Percentiles rank a stretch among this genome's conserved stretches.
Conservation (phyloP, 1,140 invertebrate genomes). For the Cheumatopsyche charites region DNA sequence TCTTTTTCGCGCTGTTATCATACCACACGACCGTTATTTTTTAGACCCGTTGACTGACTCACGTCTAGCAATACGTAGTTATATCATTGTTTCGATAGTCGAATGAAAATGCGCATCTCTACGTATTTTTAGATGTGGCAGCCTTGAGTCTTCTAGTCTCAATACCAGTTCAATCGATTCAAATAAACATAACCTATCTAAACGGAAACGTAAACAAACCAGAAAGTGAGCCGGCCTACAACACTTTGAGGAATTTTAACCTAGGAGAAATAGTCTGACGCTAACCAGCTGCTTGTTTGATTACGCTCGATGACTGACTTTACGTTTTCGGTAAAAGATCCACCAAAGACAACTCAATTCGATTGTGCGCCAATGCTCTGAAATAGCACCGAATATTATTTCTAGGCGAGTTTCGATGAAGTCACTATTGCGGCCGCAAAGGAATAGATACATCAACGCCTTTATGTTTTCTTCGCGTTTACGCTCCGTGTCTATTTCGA, state of each 20-base stretch:
- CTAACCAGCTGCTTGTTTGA: constrained; percentile 34
- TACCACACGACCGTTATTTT: constrained; percentile 43
- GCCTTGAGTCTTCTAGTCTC: constrained; percentile 4
- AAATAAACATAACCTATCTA: constrained; percentile 43
- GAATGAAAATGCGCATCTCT: background rate
- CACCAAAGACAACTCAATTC: background rate
- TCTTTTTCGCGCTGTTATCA: constrained; percentile 45
- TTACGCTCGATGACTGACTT: constrained; percentile 20
- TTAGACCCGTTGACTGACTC: no score
- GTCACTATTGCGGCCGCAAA: background rate
- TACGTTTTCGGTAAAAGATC: constrained; percentile 8
- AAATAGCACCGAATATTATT: background rate
- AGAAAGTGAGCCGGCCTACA: constrained; percentile 34
- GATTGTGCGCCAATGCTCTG: background rate
- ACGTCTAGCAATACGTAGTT: no score
- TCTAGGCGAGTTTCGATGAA: constrained; percentile 3
- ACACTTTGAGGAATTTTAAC: constrained; percentile 44
- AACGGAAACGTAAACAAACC: constrained; percentile 39
- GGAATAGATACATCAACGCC: constrained; percentile 15
- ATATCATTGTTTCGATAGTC: no score
- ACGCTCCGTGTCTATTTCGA: background rate
- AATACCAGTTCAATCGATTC: constrained; percentile 23
- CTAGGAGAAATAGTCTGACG: constrained; percentile 29
- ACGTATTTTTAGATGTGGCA: background rate
- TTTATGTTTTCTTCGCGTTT: constrained; percentile 1